Conservation (phyloP, 2,888 invertebrate species). For the Drosophila vallismaia region DNA sequence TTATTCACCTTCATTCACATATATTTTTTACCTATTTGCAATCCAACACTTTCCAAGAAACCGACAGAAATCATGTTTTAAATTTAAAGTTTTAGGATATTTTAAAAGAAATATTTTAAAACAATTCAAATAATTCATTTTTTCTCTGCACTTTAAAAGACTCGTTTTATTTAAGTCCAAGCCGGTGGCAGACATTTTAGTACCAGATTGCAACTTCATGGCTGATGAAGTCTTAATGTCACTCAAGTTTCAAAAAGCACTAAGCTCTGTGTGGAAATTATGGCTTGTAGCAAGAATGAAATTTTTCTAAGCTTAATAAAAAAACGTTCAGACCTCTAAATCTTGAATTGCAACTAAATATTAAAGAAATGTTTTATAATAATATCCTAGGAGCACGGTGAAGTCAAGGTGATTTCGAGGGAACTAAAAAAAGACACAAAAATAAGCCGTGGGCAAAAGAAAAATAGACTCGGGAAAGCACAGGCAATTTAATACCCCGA, state of each 20-base stretch:
- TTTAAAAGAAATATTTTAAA: no score
- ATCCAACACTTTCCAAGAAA: no score
- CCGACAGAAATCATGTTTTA: no score
- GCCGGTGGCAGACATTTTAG: background rate
- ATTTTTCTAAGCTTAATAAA: conserved; percentile 48
- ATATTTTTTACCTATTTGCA: background rate
- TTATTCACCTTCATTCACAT: background rate
- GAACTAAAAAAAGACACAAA: background rate
- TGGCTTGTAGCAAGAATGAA: background rate
- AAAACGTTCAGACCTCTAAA: background rate
- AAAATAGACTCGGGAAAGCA: conserved; percentile 8
- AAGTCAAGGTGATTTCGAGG: background rate
- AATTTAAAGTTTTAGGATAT: no score
- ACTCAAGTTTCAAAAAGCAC: conserved; percentile 61
- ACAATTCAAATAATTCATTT: background rate
- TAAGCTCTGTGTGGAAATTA: conserved; percentile 39
- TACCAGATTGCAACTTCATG: background rate
- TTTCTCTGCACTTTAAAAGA: background rate
- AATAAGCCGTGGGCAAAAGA: conserved; percentile 2
- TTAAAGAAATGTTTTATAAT: background rate
- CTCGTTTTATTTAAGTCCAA: background rate
- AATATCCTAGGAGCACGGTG: background rate
- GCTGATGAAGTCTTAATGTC: conserved; percentile 59
- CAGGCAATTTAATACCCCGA: conserved; percentile 59
- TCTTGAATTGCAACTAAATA: background rate